Base-by-base conservation (phyloP, 2,888 invertebrate species). In the Tricholauxania praeusta region DNA sequence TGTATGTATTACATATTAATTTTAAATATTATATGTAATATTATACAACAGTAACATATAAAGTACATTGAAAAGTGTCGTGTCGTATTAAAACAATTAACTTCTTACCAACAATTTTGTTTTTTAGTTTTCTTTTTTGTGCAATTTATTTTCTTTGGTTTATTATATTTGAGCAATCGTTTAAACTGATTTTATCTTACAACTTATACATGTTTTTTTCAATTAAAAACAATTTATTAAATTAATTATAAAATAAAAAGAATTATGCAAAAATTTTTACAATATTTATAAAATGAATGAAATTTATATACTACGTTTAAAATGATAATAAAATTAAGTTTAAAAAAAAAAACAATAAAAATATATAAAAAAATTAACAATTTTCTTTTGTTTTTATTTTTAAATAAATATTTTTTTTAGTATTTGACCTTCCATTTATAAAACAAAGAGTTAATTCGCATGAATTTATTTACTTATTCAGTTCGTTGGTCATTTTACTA, bases 291-390 rank as follows among this genome's bases (percentile, higher is more conserved):
- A 19, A 69, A 64, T 60, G 51, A 67, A 67, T 49, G 59, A 69
- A 69, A 59, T 69, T 69, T 69, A 69, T 69, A 69, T 57, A 69
- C 68, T 59, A 69, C 39, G 68, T 69, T 69, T 69, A 57, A 69
- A 69, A 69, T n/a, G 59, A 48, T 59, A 47, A 51, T 51, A 51
- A 64, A 69, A 69, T 59, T 69, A 69, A 69, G 68, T 49, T 69
- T 49, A 69, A 59, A 57, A 22, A 57, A 22, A 57, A 69, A 69
- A 52, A 47, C 70, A 70, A 62, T 70, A 63, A 69, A 63, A 64
- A 49, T n/a, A 51, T 48, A 52, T 17, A 67, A 53, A 55, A 55
- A 32, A 67, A 17, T 53, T 22, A 55, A 69, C 39, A 69, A 53
- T 63, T 63, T 65, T 14, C 49, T 28, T 48, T 59, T 15, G 63